Evolutionary conservation across 1,140 invertebrate species (phyloP).

Genomic region (Steinernema feltiae): DNA sequence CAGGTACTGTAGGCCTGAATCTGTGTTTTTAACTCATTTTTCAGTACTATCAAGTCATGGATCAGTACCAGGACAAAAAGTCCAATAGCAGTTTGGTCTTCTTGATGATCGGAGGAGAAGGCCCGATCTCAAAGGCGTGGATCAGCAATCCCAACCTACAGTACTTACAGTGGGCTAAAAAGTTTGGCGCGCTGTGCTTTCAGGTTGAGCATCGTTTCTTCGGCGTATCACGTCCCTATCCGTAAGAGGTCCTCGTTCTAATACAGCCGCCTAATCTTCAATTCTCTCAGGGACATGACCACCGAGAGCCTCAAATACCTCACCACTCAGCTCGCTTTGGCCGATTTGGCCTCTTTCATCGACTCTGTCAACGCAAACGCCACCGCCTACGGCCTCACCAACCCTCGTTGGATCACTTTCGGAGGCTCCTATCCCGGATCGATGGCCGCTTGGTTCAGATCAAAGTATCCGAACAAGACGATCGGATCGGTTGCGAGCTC

Average conservation of each 20-base stretch:
- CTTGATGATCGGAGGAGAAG: constrained; percentile 38
- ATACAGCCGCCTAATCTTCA: not conserved
- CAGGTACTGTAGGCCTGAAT: not conserved
- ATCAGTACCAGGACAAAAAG: not conserved
- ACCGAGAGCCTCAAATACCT: constrained; percentile 31
- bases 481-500: constrained; percentile 75
- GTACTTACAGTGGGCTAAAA: constrained; percentile 21
- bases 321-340: constrained; percentile 27
- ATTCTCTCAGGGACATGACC: constrained; percentile 32
- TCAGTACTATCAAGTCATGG: not conserved
- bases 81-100: not conserved
- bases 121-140: constrained; percentile 23
- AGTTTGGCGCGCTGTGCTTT: constrained; percentile 25
- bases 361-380: not conserved
- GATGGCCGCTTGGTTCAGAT: constrained; percentile 77
- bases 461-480: constrained; percentile 82
- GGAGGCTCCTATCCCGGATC: constrained; percentile 76
- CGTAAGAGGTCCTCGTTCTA: constrained; percentile 16
- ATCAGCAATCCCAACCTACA: constrained; percentile 16
- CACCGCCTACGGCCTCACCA: not conserved
- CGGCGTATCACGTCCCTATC: constrained; percentile 25
- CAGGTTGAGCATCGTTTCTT: constrained; percentile 34
- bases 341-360: constrained; percentile 34
- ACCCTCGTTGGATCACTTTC: constrained; percentile 76
- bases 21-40: not conserved